Base-by-base conservation (phyloP, 2,888 invertebrate species). In the Eulithis prunata region DNA sequence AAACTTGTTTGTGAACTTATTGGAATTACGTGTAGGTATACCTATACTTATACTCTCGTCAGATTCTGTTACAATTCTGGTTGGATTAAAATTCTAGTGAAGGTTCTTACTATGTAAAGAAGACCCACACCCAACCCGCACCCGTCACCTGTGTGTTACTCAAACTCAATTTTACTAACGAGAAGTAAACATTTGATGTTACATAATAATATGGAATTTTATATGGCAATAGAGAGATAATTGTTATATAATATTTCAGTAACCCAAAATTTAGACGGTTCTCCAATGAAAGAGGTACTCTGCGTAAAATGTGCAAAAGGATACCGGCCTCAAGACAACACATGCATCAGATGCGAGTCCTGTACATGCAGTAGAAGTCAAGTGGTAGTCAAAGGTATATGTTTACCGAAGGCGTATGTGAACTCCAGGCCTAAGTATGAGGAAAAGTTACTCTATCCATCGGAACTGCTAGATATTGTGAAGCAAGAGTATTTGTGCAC, bases 251-350 rank as follows among this genome's bases (percentile, higher is more conserved):
- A 10, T 46, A 51, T 65, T 71, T 8, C 70, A 93, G 93, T 91
- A 2, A 90, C 92, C 0, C 89, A 89, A 79, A 90, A 90, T 72
- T 73, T 86, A 11, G 91, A 93, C 68, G 92, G 92, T 1, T 86
- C 91, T 0, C 82, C 89, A 5, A 78, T 86, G 71, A 90, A 86
- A 70, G 92, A 91, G 63, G 88, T 91, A 0, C 81, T 85, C n/a
- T 93, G 92, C 71, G 80, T 91, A 2, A 91, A 87, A 73, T 93
- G 93, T 69, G 82, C 87, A 0, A 84, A 86, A 8, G 91, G 91
- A 0, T 91, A 79, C 72, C 85, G 74, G 56, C 76, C 81, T 0
- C 61, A 69, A 10, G 73, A 73, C 63, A 88, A 90, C 69, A 68
- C 68, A 1, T 93, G 93, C 73, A 78, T 85, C 28, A 82, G 80